Conservation (phyloP, 2,113 vertebrate genomes). For the Electrona antarctica region DNA sequence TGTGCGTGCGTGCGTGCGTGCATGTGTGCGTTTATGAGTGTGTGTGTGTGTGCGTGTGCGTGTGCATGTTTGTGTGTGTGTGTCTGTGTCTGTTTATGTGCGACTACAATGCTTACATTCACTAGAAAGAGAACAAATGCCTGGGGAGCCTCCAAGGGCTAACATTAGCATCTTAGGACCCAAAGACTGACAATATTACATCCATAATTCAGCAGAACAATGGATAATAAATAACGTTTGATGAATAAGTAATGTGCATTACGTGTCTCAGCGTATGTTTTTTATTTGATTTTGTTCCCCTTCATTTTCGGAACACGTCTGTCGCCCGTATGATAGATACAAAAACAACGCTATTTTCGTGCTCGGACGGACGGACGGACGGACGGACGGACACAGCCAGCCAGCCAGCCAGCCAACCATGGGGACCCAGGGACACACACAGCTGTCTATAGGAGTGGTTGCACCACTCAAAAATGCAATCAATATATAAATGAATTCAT, state of each 20-base stretch:
- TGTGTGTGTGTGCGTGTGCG: background rate
- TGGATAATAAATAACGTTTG: conserved; percentile 67
- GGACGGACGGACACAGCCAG: no score
- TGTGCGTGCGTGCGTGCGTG: conserved; percentile 1
- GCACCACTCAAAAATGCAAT: no score
- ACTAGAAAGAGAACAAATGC: conserved; percentile 27
- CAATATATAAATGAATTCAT: no score
- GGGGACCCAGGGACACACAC: no score
- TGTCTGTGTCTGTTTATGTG: background rate
- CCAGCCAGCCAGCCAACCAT: no score
- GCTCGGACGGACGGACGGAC: no score
- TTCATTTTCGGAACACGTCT: background rate
- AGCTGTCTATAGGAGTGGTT: no score
- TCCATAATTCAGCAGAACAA: conserved; percentile 64
- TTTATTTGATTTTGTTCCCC: background rate
- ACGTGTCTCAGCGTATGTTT: conserved; percentile 22
- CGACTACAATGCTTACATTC: background rate
- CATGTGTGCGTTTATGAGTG: conserved; percentile 1
- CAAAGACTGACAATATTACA: conserved; percentile 64
- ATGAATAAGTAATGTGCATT: conserved; percentile 66
- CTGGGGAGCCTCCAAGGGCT: conserved; percentile 45
- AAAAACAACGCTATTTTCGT: no score
- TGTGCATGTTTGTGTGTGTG: no score
- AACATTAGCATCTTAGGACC: conserved; percentile 51
- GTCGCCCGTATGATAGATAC: no score